Base-by-base conservation (phyloP, 2,888 invertebrate species). In the Eurytoma californica region DNA sequence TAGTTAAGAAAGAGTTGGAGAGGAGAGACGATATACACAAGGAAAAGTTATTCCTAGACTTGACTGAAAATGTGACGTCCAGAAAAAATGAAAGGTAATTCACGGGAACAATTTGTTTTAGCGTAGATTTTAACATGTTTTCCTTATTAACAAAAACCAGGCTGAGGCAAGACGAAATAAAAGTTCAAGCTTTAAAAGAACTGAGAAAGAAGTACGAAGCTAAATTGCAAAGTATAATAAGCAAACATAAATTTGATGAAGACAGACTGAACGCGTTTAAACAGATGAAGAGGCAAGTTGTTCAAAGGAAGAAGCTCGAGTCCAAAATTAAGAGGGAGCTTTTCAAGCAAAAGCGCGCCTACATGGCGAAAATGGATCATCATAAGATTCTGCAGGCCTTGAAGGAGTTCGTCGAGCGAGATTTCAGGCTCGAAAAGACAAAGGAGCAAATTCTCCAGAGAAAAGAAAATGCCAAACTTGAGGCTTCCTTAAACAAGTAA, bases 1-100 rank as follows among this genome's bases (percentile, higher is more conserved):
- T 81, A 30, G 80, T 90, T 24, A 85, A 83, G 61, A 82, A 81
- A 51, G 86, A 87, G 28, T 65, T 90, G 49, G 81, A 82, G 30
- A 80, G 76, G 53, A 74, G 67, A 16, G 83, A 82, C 24, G 72
- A 83, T 0, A 30, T 82, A 14, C 16, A 53, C n/a, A 70, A 61
- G 7, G 84, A 85, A 73, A 78, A 74, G 13, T 66, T 57, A 18
- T 65, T 80, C 5, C n/a, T 84, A 30, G 82, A 81, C 30, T 63
- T 65, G 9, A 80, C 75, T 5, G 65, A 81, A 3, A 55, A 68
- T 3, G 20, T 28, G 57, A 49, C 70, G 0, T 74, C 79, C 51
- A 77, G 76, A 16, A 79, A 51, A 24, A 66, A 65, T 13, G 49
- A 84, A 53, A 82, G 78, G 84, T 84, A 4, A 24, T 24, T 24